These are phyloP conservation scores for Phyllopteryx taeniolatus DNA, from an alignment of 2,113 vertebrate species.

Conservation along the genomic window DNA sequence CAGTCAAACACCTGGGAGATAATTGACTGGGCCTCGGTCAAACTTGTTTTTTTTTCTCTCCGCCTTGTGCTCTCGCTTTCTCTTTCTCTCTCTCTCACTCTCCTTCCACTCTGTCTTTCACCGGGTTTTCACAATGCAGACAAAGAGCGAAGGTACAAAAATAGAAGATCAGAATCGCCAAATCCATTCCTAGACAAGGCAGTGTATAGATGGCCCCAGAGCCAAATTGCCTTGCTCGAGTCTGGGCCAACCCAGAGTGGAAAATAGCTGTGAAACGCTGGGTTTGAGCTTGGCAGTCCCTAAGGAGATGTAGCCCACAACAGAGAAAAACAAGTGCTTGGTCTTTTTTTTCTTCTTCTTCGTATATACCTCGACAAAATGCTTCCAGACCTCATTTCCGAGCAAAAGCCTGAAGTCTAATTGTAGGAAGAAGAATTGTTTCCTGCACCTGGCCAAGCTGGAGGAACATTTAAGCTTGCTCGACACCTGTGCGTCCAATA, in stretches of 20 bases:
- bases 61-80: slow-evolving; percentile 26
- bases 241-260: slow-evolving; percentile 52
- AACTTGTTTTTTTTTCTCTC: slow-evolving; percentile 59
- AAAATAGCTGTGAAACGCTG: slow-evolving; percentile 55
- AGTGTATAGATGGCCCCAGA: slow-evolving; percentile 61
- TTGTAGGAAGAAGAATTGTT: slow-evolving; percentile 3
- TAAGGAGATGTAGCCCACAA: slow-evolving; percentile 40
- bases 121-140: slow-evolving; percentile 73
- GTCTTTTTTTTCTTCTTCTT: slow-evolving; percentile 19
- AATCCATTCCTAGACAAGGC: slow-evolving; percentile 68
- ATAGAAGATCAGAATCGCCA: slow-evolving; percentile 69
- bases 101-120: slow-evolving; percentile 21
- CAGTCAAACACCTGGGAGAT: slow-evolving; percentile 77
- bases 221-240: slow-evolving; percentile 67
- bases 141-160: slow-evolving; percentile 66
- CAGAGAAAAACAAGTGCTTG: slow-evolving; percentile 43
- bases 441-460: slow-evolving; percentile 5
- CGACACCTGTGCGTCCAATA: not conserved
- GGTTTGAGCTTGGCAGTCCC: slow-evolving; percentile 52
- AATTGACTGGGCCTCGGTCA: slow-evolving; percentile 76
- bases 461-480: not conserved
- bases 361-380: slow-evolving; percentile 27
- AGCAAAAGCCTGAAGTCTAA: slow-evolving; percentile 17
- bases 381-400: slow-evolving; percentile 40
- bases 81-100: slow-evolving; percentile 23